Percentiles rank a stretch among this genome's conserved stretches.
Evolutionary conservation across 2,113 vertebrate species (phyloP).

Genomic region (Grammomys dolichurus): DNA sequence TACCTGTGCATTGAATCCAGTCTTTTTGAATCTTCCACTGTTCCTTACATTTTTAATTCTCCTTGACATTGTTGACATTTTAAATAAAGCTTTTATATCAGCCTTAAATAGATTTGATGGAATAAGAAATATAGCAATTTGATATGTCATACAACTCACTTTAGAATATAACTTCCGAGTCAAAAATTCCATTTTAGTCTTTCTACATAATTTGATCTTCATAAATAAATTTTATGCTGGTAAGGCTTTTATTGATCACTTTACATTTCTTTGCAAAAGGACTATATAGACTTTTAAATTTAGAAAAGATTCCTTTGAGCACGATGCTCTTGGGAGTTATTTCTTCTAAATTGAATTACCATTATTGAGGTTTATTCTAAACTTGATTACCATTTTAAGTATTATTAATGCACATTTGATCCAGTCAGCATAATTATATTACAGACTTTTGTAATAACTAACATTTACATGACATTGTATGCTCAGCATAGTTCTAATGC

Average conservation of each 20-base stretch:
- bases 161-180: conserved; percentile 56
- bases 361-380: conserved; percentile 58
- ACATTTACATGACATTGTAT: background rate
- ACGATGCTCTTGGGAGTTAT: background rate
- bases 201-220: conserved; percentile 50
- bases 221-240: conserved; percentile 55
- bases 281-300: conserved; percentile 52
- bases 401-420: conserved; percentile 11
- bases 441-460: background rate
- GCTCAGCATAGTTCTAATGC: background rate
- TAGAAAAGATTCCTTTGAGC: conserved; percentile 16
- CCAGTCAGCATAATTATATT: conserved; percentile 24
- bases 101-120: conserved; percentile 31
- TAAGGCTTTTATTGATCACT: conserved; percentile 48
- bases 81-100: conserved; percentile 41
- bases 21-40: background rate
- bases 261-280: conserved; percentile 48
- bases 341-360: conserved; percentile 59
- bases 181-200: conserved; percentile 51
- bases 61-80: conserved; percentile 6
- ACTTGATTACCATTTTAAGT: conserved; percentile 21
- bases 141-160: background rate
- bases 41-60: background rate
- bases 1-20: background rate
- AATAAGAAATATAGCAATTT: background rate